phyloP scores from a whole-genome alignment of 2,113 vertebrate species.

The Hydrolagus affinis region DNA sequence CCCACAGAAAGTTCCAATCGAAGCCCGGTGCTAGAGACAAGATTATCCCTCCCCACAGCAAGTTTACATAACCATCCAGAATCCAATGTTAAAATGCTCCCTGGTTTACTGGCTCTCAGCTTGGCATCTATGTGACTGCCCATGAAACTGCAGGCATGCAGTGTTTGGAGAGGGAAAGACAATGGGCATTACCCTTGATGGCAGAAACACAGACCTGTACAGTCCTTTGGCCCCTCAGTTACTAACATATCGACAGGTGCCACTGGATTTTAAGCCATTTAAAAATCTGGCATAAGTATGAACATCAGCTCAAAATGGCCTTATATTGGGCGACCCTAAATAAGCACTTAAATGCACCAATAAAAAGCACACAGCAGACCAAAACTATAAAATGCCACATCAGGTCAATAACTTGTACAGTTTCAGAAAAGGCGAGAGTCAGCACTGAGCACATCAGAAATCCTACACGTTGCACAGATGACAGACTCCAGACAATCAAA shows the following conservation, averaged over 20 bases:
- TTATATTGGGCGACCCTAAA: neutral
- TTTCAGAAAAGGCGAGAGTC: neutral
- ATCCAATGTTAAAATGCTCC: neutral
- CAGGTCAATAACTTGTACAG: conserved; percentile 3
- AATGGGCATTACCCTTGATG: neutral
- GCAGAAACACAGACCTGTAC: neutral
- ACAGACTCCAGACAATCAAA: no score
- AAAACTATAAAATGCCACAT: conserved; percentile 2
- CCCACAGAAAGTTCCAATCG: neutral
- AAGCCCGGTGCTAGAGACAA: neutral
- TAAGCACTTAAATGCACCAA: conserved; percentile 16
- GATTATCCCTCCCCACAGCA: neutral
- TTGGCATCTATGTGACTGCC: neutral
- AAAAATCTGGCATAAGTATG: neutral
- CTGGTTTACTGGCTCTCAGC: neutral
- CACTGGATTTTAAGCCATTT: neutral
- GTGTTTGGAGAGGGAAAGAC: neutral
- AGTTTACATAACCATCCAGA: neutral
- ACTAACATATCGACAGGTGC: no score
- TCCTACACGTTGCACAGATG: neutral
- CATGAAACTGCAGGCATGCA: neutral
- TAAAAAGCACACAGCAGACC: neutral
- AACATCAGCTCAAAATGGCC: neutral
- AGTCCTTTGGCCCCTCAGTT: no score
- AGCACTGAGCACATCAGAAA: neutral